Evolutionary conservation across 2,113 vertebrate species (phyloP), one percentile per base, ranked within the genome.

Genomic region (Pristiophorus japonicus): DNA sequence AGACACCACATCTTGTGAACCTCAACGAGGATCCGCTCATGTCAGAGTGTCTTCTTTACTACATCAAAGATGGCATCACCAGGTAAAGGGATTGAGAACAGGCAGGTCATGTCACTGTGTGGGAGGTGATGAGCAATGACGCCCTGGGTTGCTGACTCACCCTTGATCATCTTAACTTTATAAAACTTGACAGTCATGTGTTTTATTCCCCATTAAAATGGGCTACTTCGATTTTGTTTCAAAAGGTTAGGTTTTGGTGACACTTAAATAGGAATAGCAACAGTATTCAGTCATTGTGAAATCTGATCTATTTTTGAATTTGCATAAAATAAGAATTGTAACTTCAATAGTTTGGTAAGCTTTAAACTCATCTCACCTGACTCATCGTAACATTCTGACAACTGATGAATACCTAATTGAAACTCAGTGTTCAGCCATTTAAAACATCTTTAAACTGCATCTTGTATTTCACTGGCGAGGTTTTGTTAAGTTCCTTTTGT

Each of bases 1-100:
- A 99, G 99, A 99, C 99, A 59, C 99, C 99, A 96, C 99, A 99
- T 96, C 98, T 99, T 95, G 99, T 99, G 95, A 99, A 99, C 97
- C 98, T 99, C 96, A 99, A 99, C 55, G 99, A 99, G 97, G 99
- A 99, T 96, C 99, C 99, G 5, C 98, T 99, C 90, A 99, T 99
- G 99, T 99, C 99, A 0, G 99, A 99, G 96, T 99, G 99, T 97
- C 98, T 99, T 96, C 98, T 99, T 84, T 99, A 99, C 97, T 99
- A 99, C 97, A 99, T 99, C 97, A 99, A 99, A 98, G 99, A 99
- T 73, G 99, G 99, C 38, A 98, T 99, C 96, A 99, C 99, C 94
- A 99, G 99, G 99, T 99, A 97, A 97, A 95, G 20, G 55, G 75
- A 95, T 95, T 51, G 1, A 51, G 4, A 51, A 38, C n/a, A n/a